These are phyloP conservation scores for Mesembrinibis cayennensis DNA, from an alignment of 2,113 vertebrate species.

Conservation along the genomic window DNA sequence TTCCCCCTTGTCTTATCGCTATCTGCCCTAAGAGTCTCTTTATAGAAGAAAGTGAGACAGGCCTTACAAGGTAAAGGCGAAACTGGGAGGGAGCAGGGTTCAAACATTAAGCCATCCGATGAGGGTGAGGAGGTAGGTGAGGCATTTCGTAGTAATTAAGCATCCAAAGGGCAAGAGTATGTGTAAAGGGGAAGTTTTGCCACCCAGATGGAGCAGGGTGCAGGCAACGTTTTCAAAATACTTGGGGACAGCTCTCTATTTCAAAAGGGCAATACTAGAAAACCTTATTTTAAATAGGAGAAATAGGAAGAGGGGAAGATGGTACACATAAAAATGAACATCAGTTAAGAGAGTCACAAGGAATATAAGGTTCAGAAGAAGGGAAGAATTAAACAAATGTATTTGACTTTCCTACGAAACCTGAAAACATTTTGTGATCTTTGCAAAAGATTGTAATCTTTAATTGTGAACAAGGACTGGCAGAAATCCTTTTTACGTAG, in stretches of 20 bases:
- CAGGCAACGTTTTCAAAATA: not conserved
- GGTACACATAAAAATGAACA: not conserved
- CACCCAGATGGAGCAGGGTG: not conserved
- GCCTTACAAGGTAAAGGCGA: not conserved
- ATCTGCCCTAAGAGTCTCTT: too few species aligned
- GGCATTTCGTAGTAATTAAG: accelerated
- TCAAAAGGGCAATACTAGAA: not conserved
- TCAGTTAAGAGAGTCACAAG: not conserved
- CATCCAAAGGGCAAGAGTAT: not conserved
- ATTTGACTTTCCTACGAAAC: not conserved
- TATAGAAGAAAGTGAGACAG: not conserved
- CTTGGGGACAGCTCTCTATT: not conserved
- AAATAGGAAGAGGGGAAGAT: not conserved
- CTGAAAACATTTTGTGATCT: not conserved
- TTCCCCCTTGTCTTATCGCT: too few species aligned
- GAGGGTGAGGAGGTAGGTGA: not conserved
- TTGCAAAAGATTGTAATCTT: not conserved
- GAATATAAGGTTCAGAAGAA: not conserved
- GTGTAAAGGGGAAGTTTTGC: not conserved
- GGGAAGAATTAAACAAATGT: not conserved
- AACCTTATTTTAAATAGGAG: not conserved
- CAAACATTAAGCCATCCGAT: not conserved
- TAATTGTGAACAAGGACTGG: not conserved
- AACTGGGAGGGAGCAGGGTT: not conserved
- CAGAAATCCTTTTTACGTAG: not conserved